phyloP scores from a whole-genome alignment of 2,888 invertebrate species.

The Aspidapion aeneum region DNA sequence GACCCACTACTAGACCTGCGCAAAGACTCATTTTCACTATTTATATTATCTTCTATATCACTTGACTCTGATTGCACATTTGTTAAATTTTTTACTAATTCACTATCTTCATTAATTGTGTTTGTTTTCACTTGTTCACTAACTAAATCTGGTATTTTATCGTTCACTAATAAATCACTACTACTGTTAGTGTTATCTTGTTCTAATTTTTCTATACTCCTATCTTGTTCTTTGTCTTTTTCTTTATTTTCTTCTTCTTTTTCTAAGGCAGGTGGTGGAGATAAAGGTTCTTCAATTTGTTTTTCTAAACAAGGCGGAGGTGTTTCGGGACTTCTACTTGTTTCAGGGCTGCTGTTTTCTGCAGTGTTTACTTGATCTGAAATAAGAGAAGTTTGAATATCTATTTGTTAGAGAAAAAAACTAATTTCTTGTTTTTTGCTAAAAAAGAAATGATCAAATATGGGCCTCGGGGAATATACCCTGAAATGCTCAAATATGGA shows the following conservation, averaged over 20 bases:
- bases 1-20: neutral
- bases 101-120: neutral
- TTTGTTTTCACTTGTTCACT: neutral
- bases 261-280: neutral
- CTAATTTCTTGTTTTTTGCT: too few relatives aligned
- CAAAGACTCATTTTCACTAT: neutral
- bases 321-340: too few relatives aligned
- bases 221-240: too few relatives aligned
- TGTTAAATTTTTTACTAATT: neutral
- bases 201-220: neutral
- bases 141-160: neutral
- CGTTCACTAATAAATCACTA: neutral
- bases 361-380: too few relatives aligned
- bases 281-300: too few relatives aligned
- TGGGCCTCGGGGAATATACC: too few relatives aligned
- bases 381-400: too few relatives aligned
- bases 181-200: neutral
- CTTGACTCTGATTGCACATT: neutral
- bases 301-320: too few relatives aligned
- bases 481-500: too few relatives aligned
- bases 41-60: neutral
- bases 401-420: too few relatives aligned
- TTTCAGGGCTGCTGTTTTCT: too few relatives aligned
- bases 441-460: too few relatives aligned
- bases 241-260: neutral